Evolutionary conservation across 2,888 invertebrate genomes (phyloP).

Genomic region (Clunio marinus): DNA sequence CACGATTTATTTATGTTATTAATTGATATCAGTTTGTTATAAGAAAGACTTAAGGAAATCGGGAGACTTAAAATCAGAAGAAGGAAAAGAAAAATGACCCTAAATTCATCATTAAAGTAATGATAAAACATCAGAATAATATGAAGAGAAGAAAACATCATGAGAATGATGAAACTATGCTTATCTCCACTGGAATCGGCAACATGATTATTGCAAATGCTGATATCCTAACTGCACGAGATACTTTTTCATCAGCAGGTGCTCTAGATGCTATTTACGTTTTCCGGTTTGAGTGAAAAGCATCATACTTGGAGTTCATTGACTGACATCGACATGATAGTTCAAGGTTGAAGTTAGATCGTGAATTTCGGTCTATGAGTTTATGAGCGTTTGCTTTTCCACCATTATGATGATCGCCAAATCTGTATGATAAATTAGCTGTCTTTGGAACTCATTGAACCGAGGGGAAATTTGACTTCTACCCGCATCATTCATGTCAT

Average conservation of each 20-base stretch:
- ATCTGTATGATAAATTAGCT: not conserved
- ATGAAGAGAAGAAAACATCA: too few relatives aligned
- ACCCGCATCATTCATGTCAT: not conserved
- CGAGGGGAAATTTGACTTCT: not conserved
- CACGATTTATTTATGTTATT: too few relatives aligned
- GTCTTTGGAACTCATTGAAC: not conserved
- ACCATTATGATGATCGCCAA: not conserved
- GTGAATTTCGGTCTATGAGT: not conserved
- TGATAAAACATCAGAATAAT: too few relatives aligned
- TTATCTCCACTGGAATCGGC: too few relatives aligned
- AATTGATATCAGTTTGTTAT: too few relatives aligned
- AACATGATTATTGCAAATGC: too few relatives aligned
- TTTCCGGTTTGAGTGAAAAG: not conserved
- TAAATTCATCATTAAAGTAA: too few relatives aligned
- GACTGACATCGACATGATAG: not conserved
- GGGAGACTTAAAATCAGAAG: too few relatives aligned
- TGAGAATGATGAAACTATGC: too few relatives aligned
- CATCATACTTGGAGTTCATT: not conserved
- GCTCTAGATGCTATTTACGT: not conserved
- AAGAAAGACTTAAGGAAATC: too few relatives aligned
- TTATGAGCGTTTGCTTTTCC: not conserved
- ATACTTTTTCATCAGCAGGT: not conserved
- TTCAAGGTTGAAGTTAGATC: not conserved
- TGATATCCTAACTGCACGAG: not conserved
- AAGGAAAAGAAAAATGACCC: too few relatives aligned